Evolutionary conservation across 35 echinoderm and acorn worm genomes (phyloP), one percentile per base, ranked within the genome.

Genomic region (Heliocidaris tuberculata): DNA sequence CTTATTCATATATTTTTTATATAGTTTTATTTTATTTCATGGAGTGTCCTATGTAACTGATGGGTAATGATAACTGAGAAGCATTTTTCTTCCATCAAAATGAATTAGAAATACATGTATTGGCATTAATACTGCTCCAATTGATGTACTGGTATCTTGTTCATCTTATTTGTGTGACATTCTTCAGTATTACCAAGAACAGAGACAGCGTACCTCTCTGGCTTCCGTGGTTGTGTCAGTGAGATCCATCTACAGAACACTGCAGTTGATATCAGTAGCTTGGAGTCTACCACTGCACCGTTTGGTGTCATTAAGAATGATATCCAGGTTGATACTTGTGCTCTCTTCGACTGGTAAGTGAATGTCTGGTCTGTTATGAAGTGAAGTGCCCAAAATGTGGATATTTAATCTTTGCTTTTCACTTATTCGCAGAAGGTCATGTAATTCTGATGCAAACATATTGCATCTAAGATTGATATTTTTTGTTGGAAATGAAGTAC

Each of bases 141-240:
- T 56, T 56, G 52, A 56, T 56, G 52, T 56, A 10, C 52, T 56
- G 11, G 52, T 56, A 56, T 92, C 90, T 29, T n/a, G 49, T 52
- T 92, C 9, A 50, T 27, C 35, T 42, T 56, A 19, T 17, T 56
- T 56, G 13, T 30, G 13, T 61, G 9, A 21, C 21, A 15, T 27
- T 7, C 50, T 59, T 15, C 24, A 59, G 92, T 93, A 11, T 31
- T 52, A 12, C 27, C 32, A 30, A 90, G 48, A 90, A 50, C 13
- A 78, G 65, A 78, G 15, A 78, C 65, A 78, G 65, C 85, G 27
- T 48, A 96, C 87, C 90, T 97, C 35, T 48, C 90, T 47, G 97
- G 95, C 54, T 98, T 98, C 94, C 96, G 95, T 30, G 97, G 97
- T 12, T 98, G 97, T 92, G 94, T 98, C 94, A 96, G 65, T 52